Evolutionary conservation across 2,113 vertebrate genomes (phyloP).

Genomic region (Crotalus viridis): DNA sequence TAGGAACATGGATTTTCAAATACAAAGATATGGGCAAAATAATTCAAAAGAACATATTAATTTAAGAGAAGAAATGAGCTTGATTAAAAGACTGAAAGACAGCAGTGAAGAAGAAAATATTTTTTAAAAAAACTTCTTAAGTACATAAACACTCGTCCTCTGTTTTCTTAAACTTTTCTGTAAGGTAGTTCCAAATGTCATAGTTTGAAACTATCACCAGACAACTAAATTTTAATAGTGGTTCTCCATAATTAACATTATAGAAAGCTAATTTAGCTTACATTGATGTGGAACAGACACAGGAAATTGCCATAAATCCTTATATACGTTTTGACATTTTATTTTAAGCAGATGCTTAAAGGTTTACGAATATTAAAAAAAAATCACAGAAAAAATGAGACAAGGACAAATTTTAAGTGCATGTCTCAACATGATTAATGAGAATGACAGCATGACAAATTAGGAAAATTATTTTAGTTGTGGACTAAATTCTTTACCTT

Average conservation of each 20-base stretch:
- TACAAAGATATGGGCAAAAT: background rate
- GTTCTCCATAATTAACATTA: background rate
- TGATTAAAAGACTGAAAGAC: background rate
- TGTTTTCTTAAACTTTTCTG: slow-evolving; percentile 8
- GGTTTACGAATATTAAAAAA: slow-evolving; percentile 73
- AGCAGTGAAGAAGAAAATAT: background rate
- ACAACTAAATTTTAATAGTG: slow-evolving; percentile 19
- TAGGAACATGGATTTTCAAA: background rate
- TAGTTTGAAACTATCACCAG: slow-evolving; percentile 23
- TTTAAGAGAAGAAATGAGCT: background rate
- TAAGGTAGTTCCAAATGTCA: slow-evolving; percentile 8
- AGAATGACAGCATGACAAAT: slow-evolving; percentile 53
- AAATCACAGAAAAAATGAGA: slow-evolving; percentile 59
- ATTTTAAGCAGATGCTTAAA: slow-evolving; percentile 72
- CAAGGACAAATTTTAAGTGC: slow-evolving; percentile 61
- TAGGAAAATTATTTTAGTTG: background rate
- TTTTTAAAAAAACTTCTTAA: slow-evolving; percentile 11
- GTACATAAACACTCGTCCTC: background rate
- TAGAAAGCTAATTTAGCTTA: background rate
- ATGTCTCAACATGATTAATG: slow-evolving; percentile 62
- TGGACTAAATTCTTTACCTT: slow-evolving; percentile 80
- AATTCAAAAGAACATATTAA: background rate
- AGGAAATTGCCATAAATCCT: slow-evolving; percentile 34
- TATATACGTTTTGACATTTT: slow-evolving; percentile 8
- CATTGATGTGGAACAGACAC: slow-evolving; percentile 23